These are phyloP conservation scores for Psammodynastes pulverulentus DNA, from an alignment of 2,113 vertebrate genomes.

Conservation along the genomic window DNA sequence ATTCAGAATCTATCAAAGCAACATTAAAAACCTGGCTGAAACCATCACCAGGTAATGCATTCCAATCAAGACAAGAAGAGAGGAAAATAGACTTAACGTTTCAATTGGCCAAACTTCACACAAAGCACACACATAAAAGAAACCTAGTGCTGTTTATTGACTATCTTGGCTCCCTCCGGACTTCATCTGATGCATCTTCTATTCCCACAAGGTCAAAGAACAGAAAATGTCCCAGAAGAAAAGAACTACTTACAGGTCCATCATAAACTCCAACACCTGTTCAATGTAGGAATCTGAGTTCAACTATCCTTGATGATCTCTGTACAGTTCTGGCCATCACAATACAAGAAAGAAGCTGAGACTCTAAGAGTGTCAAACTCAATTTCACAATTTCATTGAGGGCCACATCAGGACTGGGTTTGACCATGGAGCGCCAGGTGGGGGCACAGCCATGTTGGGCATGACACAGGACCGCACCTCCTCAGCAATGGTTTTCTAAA, in stretches of 20 bases:
- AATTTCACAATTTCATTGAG: no score
- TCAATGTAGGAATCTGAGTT: neutral
- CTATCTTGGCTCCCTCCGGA: neutral
- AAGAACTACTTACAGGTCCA: neutral
- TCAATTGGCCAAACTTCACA: neutral
- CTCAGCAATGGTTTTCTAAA: no score
- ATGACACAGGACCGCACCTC: no score
- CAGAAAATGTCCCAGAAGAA: neutral
- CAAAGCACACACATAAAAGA: neutral
- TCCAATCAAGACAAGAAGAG: neutral
- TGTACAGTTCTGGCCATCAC: no score
- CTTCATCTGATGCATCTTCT: neutral
- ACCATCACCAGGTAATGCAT: neutral
- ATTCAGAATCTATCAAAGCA: neutral
- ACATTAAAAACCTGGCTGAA: neutral
- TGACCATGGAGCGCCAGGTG: no score
- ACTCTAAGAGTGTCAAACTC: no score
- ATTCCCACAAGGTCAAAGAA: neutral
- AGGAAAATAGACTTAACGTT: neutral
- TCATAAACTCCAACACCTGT: neutral
- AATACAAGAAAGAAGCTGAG: no score
- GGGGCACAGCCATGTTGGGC: no score
- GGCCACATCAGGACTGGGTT: no score
- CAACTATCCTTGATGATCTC: neutral
- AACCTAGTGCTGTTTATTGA: neutral